phyloP scores from a whole-genome alignment of 1,140 invertebrate species.

The Riptortus pedestris region DNA sequence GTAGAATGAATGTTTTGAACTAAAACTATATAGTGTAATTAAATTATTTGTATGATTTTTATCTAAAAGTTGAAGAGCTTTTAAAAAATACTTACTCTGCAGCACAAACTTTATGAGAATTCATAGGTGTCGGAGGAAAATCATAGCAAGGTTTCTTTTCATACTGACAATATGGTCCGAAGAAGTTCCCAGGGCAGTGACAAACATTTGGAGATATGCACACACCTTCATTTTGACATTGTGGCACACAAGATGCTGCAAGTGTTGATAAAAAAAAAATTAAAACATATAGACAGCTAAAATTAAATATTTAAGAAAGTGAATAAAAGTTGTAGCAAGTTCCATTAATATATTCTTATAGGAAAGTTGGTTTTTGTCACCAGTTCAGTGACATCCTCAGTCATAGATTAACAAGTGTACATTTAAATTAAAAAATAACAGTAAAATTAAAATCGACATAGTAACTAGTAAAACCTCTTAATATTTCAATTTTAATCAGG shows the following conservation, averaged over 20 bases:
- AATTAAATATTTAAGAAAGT: background rate
- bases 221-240: slow-evolving; percentile 67
- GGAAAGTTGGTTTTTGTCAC: background rate
- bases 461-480: no score
- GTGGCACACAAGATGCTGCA: slow-evolving; percentile 57
- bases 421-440: no score
- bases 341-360: background rate
- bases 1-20: no score
- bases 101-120: slow-evolving; percentile 51
- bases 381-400: background rate
- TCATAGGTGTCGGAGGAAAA: slow-evolving; percentile 50
- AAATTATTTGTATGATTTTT: no score
- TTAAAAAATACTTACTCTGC: slow-evolving; percentile 50
- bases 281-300: background rate
- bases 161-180: slow-evolving; percentile 63
- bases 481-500: no score
- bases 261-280: no score
- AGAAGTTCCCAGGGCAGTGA: slow-evolving; percentile 57
- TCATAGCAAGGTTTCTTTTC: slow-evolving; percentile 57
- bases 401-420: background rate
- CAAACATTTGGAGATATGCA: slow-evolving; percentile 60
- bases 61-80: no score
- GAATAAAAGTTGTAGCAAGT: background rate
- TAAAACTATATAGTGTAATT: no score
- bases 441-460: no score